Conservation (phyloP, 2,888 invertebrate species). For the Diaperis boleti region DNA sequence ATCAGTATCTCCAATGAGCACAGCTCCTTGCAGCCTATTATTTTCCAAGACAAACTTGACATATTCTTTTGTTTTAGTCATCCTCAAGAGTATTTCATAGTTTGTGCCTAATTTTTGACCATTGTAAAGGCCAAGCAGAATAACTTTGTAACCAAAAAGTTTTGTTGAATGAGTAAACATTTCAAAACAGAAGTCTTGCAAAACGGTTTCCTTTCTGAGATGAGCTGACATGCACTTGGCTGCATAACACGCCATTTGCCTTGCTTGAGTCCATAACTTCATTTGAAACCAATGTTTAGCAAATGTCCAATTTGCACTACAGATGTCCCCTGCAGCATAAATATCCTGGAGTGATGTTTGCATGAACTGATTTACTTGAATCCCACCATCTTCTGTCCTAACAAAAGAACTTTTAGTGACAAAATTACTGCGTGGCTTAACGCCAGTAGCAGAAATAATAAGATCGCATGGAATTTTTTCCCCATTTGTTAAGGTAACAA, state of each 20-base stretch:
- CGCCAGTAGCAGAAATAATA: slow-evolving; percentile 96
- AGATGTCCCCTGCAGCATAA: slow-evolving; percentile 97
- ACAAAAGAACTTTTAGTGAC: slow-evolving; percentile 69
- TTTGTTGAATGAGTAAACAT: slow-evolving; percentile 96
- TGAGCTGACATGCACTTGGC: slow-evolving; percentile 87
- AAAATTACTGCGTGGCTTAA: slow-evolving; percentile 77
- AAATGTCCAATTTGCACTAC: slow-evolving; percentile 82
- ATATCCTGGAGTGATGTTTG: slow-evolving; percentile 82
- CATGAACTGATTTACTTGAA: slow-evolving; percentile 88
- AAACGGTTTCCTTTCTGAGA: slow-evolving; percentile 72
- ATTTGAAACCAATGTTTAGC: slow-evolving; percentile 93
- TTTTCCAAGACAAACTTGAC: slow-evolving; percentile 90
- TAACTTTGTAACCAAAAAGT: slow-evolving; percentile 94
- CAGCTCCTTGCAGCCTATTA: slow-evolving; percentile 90
- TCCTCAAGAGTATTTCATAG: slow-evolving; percentile 88
- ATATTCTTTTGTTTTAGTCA: slow-evolving; percentile 84
- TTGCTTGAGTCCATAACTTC: slow-evolving; percentile 97
- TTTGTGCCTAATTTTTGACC: slow-evolving; percentile 85
- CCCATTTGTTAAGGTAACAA: slow-evolving; percentile 80
- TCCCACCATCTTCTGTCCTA: slow-evolving; percentile 81
- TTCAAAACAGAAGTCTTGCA: slow-evolving; percentile 97
- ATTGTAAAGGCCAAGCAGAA: slow-evolving; percentile 92
- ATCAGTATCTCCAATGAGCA: slow-evolving; percentile 96
- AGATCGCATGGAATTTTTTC: slow-evolving; percentile 85
- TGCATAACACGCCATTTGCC: slow-evolving; percentile 96